phyloP scores from a whole-genome alignment of 2,797 vertebrate species.

The Neopelma chrysocephalum region DNA sequence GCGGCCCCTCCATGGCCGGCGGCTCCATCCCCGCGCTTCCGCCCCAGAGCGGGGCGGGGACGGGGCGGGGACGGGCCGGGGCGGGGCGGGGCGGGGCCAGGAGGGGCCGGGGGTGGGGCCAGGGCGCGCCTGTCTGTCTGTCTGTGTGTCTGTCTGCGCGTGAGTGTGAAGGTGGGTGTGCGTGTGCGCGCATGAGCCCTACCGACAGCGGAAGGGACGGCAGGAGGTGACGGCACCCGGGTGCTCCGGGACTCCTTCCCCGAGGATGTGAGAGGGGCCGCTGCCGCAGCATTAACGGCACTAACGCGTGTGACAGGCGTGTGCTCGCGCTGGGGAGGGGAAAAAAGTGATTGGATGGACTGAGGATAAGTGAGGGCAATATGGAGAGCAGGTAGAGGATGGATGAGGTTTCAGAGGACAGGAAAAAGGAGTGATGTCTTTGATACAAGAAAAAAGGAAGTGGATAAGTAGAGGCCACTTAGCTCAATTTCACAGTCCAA shows the following conservation, averaged over 20 bases:
- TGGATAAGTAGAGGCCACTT: not conserved
- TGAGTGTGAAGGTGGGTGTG: not conserved
- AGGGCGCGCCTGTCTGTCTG: too few relatives aligned
- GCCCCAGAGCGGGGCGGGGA: not conserved
- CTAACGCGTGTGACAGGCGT: not conserved
- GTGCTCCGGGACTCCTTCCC: not conserved
- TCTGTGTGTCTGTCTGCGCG: not conserved
- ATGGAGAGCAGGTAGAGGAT: accelerated
- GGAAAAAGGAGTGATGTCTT: not conserved
- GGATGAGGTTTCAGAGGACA: not conserved
- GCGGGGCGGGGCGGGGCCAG: too few relatives aligned
- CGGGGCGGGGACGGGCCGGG: too few relatives aligned
- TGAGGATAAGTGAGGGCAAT: not conserved
- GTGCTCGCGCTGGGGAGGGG: accelerated
- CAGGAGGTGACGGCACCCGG: too few relatives aligned
- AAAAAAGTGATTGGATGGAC: not conserved
- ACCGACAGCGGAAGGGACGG: not conserved
- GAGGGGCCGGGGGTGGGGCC: not conserved
- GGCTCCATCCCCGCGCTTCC: constrained; percentile 42
- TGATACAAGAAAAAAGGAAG: not conserved
- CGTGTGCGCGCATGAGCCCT: not conserved
- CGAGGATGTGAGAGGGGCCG: not conserved
- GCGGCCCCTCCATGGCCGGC: constrained; percentile 49
- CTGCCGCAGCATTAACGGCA: too few relatives aligned
- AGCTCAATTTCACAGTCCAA: not conserved